Conservation (phyloP, 2,888 invertebrate species). For the Suillia variegata region DNA sequence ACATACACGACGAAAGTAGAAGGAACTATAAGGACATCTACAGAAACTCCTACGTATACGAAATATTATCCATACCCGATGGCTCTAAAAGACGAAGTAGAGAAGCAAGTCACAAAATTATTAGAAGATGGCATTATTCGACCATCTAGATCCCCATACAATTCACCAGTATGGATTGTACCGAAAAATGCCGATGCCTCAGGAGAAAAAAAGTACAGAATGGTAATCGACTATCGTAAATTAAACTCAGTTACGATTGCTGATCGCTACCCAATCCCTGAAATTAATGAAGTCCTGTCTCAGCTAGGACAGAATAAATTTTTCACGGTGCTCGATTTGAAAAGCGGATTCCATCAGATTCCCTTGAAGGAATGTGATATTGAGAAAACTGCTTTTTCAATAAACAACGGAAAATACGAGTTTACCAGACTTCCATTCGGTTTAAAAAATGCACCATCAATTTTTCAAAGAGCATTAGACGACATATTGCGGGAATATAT, state of each 20-base stretch:
- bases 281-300: neutral
- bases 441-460: slow-evolving; percentile 9
- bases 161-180: too few species aligned
- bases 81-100: neutral
- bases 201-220: neutral
- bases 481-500: slow-evolving; percentile 6
- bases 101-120: neutral
- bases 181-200: neutral
- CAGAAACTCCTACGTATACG: slow-evolving; percentile 11
- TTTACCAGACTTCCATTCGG: slow-evolving; percentile 9
- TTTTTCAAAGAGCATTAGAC: slow-evolving; percentile 12
- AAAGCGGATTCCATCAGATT: slow-evolving; percentile 13
- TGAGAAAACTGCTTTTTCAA: slow-evolving; percentile 11
- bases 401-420: slow-evolving; percentile 13
- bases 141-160: too few species aligned
- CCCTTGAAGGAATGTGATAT: slow-evolving; percentile 6
- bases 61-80: slow-evolving; percentile 11
- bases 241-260: neutral
- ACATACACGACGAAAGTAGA: slow-evolving; percentile 4
- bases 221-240: too few species aligned
- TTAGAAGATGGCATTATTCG: neutral
- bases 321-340: too few species aligned
- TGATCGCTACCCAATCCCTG: neutral
- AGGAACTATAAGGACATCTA: slow-evolving; percentile 14
- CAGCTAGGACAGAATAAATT: neutral